Evolutionary conservation across 1,140 invertebrate species (phyloP), one percentile per base, ranked within the genome.

Genomic region (Philaenus spumarius): DNA sequence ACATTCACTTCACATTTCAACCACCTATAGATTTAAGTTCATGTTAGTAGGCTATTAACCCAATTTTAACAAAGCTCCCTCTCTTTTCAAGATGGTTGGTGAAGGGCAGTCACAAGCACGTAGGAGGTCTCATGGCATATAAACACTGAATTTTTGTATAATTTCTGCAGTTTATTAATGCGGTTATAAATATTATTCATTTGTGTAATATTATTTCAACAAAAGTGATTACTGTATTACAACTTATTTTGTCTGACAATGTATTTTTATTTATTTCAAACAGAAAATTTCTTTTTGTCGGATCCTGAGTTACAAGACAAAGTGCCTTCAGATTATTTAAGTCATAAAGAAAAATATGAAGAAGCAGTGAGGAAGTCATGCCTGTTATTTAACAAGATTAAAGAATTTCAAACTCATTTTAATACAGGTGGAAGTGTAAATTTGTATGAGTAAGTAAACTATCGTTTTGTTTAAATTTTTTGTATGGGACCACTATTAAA

Each of bases 281-380:
- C 72, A 93, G 89, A 90, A 72, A 73, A 83, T 43, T 80, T 80
- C 63, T 87, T 90, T 39, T 70, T 91, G 1, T 80, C 80, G 22
- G 87, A 90, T 75, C 84, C 83, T 0, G 79, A 82, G 3, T 73
- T 93, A 12, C 67, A 78, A 45, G 86, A 91, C 62, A 73, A 77
- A 43, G 72, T 89, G 2, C 88, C 90, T 26, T 69, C 80, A 7
- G 85, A 86, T 55, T 93, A 90, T 70, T 76, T 90, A 58, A 90
- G 87, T 64, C 89, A 93, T 67, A 90, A 91, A 67, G 87, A 93
- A 68, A 82, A 88, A 56, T 93, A 93, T 72, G 86, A 90, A 68
- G 76, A 89, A 65, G 82, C 85, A n/a, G 69, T 93, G 1, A 78
- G 83, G 40, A 91, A 89, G 72, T 83, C 88, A 26, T 86, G 83